Evolutionary conservation across 2,113 vertebrate genomes (phyloP).

Genomic region (Bufo gargarizans): DNA sequence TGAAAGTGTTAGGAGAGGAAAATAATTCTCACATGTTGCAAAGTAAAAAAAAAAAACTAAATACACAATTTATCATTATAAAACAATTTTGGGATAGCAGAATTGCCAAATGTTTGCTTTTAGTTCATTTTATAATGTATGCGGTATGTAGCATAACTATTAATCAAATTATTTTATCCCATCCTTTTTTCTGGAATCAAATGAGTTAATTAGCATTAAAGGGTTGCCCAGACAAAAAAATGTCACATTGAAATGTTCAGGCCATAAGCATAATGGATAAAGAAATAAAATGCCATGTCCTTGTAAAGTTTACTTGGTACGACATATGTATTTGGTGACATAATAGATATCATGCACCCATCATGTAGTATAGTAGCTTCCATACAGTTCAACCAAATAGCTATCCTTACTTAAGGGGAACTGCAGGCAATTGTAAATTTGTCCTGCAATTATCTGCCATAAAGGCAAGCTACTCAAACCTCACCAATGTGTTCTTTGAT

Average conservation of each 20-base stretch:
- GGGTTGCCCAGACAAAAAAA: background rate
- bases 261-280: background rate
- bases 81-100: no score
- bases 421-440: conserved; percentile 60
- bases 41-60: no score
- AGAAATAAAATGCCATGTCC: background rate
- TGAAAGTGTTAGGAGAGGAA: no score
- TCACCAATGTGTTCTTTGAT: conserved; percentile 72
- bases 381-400: conserved; percentile 7
- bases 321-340: background rate
- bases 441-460: conserved; percentile 59
- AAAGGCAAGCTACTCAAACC: conserved; percentile 65
- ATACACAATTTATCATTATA: no score
- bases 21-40: no score
- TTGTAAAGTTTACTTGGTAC: conserved; percentile 16
- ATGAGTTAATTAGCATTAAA: background rate
- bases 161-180: no score
- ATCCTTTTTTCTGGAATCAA: background rate
- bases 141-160: no score
- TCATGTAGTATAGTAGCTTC: background rate
- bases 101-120: no score
- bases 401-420: conserved; percentile 39
- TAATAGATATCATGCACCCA: background rate
- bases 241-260: background rate
- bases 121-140: no score